A percentile compares a stretch with the other conserved stretches of the same genome.
phyloP scores from a whole-genome alignment of 2,113 vertebrate species.

The Cisticola juncidis region DNA sequence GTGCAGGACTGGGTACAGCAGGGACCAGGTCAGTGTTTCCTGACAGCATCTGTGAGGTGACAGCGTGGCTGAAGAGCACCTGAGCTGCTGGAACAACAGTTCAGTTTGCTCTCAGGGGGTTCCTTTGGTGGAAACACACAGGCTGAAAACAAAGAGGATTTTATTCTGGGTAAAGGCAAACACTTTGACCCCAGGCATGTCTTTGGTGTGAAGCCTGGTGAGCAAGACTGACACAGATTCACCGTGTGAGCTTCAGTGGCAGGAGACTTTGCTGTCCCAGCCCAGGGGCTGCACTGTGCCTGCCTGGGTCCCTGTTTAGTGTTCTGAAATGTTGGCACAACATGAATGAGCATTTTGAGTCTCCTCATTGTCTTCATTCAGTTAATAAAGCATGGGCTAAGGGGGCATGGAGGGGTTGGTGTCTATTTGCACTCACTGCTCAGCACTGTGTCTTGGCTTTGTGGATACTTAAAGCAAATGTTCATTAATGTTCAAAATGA shows the following conservation, averaged over 20 bases:
- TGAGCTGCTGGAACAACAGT: background rate
- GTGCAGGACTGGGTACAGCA: background rate
- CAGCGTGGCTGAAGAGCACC: background rate
- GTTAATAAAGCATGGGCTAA: background rate
- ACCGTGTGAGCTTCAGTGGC: background rate
- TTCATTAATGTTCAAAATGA: background rate
- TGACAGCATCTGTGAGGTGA: background rate
- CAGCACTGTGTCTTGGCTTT: background rate
- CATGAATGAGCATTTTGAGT: background rate
- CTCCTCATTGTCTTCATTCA: background rate
- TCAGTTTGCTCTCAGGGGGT: background rate
- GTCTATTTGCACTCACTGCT: background rate
- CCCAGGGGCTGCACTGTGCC: background rate
- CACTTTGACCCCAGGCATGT: background rate
- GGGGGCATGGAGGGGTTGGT: background rate
- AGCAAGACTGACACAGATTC: background rate
- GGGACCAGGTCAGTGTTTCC: background rate
- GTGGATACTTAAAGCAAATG: background rate
- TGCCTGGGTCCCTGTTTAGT: background rate
- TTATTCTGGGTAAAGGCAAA: background rate
- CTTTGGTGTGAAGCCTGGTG: background rate
- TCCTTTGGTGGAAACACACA: background rate
- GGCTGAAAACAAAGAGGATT: background rate
- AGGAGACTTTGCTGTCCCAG: background rate
- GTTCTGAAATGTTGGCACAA: background rate